These are phyloP conservation scores for Drosophila gaucha DNA, from an alignment of 2,888 invertebrate species.

Conservation along the genomic window DNA sequence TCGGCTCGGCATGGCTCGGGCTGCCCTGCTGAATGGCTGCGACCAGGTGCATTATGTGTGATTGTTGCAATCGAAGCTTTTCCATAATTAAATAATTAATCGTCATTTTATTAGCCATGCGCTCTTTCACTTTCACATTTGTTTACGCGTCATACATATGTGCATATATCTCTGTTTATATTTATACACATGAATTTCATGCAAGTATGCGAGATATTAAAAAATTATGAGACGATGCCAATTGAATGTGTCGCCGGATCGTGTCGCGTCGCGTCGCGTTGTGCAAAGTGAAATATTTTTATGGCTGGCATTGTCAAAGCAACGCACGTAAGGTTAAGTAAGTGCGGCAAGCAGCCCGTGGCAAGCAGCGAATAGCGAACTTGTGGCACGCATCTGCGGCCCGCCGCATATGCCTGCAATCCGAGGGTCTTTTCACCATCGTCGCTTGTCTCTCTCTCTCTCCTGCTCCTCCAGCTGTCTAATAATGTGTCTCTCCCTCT, in stretches of 20 bases:
- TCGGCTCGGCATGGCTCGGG: no score
- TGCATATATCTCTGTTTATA: background rate
- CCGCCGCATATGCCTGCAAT: slow-evolving; percentile 24
- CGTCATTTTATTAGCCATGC: slow-evolving; percentile 59
- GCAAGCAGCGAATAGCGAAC: slow-evolving; percentile 15
- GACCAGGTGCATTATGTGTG: slow-evolving; percentile 4
- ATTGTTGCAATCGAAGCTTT: slow-evolving; percentile 51
- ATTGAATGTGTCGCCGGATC: slow-evolving; percentile 53
- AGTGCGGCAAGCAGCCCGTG: slow-evolving; percentile 39
- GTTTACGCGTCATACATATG: slow-evolving; percentile 12
- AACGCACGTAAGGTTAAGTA: slow-evolving; percentile 58
- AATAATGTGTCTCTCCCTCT: slow-evolving; percentile 20
- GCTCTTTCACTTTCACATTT: slow-evolving; percentile 68
- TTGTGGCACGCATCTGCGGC: slow-evolving; percentile 48
- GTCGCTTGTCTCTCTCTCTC: no score
- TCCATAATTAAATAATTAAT: slow-evolving; percentile 71
- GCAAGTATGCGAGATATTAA: slow-evolving; percentile 56
- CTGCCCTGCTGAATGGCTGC: no score
- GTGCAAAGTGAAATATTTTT: slow-evolving; percentile 46
- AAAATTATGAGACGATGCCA: slow-evolving; percentile 62
- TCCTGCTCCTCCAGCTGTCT: no score
- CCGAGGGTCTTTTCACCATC: slow-evolving; percentile 20
- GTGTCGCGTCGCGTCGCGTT: slow-evolving; percentile 17
- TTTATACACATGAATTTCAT: slow-evolving; percentile 5
- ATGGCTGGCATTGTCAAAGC: slow-evolving; percentile 49